These are phyloP conservation scores for Apotomis betuletana DNA, from an alignment of 2,888 invertebrate species.

Conservation along the genomic window DNA sequence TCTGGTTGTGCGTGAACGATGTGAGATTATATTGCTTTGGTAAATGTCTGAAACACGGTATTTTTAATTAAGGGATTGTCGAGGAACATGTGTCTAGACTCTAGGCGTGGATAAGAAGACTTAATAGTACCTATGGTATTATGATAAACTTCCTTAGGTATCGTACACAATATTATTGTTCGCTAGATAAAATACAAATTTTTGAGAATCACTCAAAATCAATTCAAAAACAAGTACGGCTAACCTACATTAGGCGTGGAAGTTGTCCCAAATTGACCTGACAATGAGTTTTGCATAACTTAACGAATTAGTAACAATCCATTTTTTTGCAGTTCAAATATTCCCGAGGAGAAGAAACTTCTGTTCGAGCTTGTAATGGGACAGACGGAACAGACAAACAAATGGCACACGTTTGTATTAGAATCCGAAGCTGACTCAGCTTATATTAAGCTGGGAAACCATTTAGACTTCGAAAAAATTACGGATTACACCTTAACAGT, in stretches of 20 bases:
- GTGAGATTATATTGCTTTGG: conserved; percentile 8
- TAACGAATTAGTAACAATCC: not conserved
- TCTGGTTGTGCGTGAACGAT: not conserved
- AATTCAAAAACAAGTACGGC: too few relatives aligned
- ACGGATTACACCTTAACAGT: conserved; percentile 93
- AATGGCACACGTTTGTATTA: conserved; percentile 88
- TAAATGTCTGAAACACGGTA: not conserved
- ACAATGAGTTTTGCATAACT: too few relatives aligned
- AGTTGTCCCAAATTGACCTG: too few relatives aligned
- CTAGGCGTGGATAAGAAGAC: too few relatives aligned
- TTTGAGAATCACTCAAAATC: too few relatives aligned
- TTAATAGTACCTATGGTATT: too few relatives aligned
- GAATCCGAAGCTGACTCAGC: conserved; percentile 88
- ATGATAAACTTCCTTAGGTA: too few relatives aligned
- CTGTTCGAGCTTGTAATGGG: conserved; percentile 92
- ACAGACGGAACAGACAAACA: conserved; percentile 93
- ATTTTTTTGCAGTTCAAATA: conserved; percentile 85
- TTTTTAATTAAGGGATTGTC: not conserved
- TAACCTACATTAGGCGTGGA: too few relatives aligned
- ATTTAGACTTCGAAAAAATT: conserved; percentile 92
- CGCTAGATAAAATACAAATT: too few relatives aligned
- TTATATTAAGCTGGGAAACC: conserved; percentile 89
- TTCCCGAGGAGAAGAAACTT: conserved; percentile 88
- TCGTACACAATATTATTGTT: too few relatives aligned
- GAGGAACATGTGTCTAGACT: not conserved